Base-by-base conservation (phyloP, 2,113 vertebrate species). In the Camelus bactrianus region DNA sequence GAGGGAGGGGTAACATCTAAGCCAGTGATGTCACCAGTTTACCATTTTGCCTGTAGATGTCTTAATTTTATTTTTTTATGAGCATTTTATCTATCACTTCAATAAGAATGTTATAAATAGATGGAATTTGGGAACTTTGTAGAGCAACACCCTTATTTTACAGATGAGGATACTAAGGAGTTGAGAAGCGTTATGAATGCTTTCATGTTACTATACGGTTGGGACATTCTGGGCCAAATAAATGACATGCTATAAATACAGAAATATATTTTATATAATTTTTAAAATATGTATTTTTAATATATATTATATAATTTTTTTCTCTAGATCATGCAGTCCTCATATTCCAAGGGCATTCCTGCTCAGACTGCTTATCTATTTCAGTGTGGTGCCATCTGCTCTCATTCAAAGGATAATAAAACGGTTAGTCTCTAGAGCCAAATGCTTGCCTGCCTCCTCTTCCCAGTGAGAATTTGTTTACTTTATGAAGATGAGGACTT, bases 11-110 rank as follows among this genome's bases (percentile, higher is more conserved):
- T 73, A 84, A 62, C 5, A 26, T 11, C 19, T 35, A 42, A 20
- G 5, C 10, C 26, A 42, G 4, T 12, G 35, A 80, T 52, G 82
- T 48, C 11, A 86, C 62, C n/a, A 69, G n/a, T 17, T 77, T 19
- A 30, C 15, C 24, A 50, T 52, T 93, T 93, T 81, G 48, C 28
- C 14, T 54, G 32, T 56, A 62, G 28, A 60, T 38, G 5, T 54
- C 81, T 88, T 54, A 54, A 69, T 32, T 91, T 65, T 89, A 67
- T 67, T 77, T 13, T 83, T 83, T 93, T 73, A 32, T 87, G 52
- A 22, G 22, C 69, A 54, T 83, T 65, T 80, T 22, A 5, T 15
- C 9, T 70, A 35, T 64, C 16, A 28, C 5, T 13, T 64, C 35
- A 38, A 42, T 2, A 4, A 69, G 58, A 82, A 17, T 20, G 35